A percentile compares a stretch with the other conserved stretches of the same genome.
phyloP scores from a whole-genome alignment of 2,888 invertebrate genomes.

The Polyommatus iphigenia region DNA sequence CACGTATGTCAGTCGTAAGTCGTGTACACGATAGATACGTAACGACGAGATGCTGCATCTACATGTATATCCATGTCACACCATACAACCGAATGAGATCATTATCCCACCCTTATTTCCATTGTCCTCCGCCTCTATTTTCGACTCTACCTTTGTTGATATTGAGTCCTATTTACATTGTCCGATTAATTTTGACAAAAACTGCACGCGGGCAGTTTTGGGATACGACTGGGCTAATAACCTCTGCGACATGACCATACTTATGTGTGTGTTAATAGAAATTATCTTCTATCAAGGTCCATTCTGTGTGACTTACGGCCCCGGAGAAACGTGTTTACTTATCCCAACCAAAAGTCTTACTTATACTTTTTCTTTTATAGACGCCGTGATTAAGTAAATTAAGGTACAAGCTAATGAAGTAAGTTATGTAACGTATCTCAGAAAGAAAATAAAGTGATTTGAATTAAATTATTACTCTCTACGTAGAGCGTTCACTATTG shows the following conservation, averaged over 20 bases:
- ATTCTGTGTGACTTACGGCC: slow-evolving; percentile 24
- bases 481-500: neutral
- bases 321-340: slow-evolving; percentile 15
- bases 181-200: slow-evolving; percentile 49
- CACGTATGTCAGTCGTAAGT: slow-evolving; percentile 35
- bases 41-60: slow-evolving; percentile 53
- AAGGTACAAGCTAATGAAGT: neutral
- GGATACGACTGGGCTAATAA: slow-evolving; percentile 50
- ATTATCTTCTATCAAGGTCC: slow-evolving; percentile 32
- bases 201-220: slow-evolving; percentile 54
- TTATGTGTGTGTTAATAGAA: slow-evolving; percentile 32
- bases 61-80: slow-evolving; percentile 59
- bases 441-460: neutral
- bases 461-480: neutral
- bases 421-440: neutral
- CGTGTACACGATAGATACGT: slow-evolving; percentile 45
- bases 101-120: slow-evolving; percentile 61
- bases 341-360: slow-evolving; percentile 21
- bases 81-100: slow-evolving; percentile 68
- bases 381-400: neutral
- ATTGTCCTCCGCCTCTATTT: slow-evolving; percentile 46
- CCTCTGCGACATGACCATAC: slow-evolving; percentile 35
- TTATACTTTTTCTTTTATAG: slow-evolving; percentile 12
- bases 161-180: slow-evolving; percentile 51
- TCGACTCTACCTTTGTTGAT: slow-evolving; percentile 50